Conservation (phyloP, 2,797 vertebrate species). For the Ptychadena robeensis region DNA sequence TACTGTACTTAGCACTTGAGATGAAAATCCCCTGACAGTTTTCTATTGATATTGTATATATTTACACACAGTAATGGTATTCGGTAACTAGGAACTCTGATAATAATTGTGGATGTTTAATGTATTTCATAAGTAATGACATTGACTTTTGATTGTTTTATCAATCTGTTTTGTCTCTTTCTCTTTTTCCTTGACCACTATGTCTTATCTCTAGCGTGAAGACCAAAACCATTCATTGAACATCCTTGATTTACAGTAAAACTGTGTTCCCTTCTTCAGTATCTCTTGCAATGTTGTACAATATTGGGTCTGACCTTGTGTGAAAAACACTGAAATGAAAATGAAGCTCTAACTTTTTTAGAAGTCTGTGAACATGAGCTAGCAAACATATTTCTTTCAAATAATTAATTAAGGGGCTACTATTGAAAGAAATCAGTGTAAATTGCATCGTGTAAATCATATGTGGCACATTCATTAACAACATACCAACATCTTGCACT, state of each 20-base stretch:
- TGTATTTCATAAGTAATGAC: neutral
- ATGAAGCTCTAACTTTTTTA: neutral
- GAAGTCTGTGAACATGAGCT: neutral
- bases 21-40: constrained; percentile 9
- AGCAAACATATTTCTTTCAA: neutral
- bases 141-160: constrained; percentile 13
- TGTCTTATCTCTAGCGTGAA: neutral
- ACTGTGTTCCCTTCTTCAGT: neutral
- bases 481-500: neutral
- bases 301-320: neutral
- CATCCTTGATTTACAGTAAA: neutral
- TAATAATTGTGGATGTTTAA: constrained; percentile 5
- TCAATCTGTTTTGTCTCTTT: constrained; percentile 10
- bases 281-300: neutral
- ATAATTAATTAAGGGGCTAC: neutral
- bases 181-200: neutral
- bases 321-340: neutral
- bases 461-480: neutral
- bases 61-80: constrained; percentile 31
- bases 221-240: neutral
- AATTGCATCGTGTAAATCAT: neutral
- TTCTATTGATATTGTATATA: constrained; percentile 32
- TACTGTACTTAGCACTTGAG: constrained; percentile 26
- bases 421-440: neutral
- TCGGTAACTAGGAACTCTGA: constrained; percentile 7